Percentiles rank a stretch among this genome's conserved stretches.
Conservation (phyloP, 2,113 vertebrate species). For the Crotalus viridis region DNA sequence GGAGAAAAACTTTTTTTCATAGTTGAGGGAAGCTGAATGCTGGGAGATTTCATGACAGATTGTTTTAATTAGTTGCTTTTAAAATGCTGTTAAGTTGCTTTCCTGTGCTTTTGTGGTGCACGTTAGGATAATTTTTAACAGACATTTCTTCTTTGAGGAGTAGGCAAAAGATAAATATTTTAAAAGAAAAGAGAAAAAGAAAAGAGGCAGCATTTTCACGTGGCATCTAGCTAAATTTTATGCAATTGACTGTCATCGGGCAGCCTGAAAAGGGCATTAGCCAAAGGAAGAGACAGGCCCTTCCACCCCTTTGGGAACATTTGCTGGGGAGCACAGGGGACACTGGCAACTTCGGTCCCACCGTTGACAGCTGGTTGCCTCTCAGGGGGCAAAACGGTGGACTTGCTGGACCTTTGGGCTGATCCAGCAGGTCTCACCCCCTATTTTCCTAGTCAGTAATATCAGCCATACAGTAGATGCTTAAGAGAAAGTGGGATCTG, state of each 20-base stretch:
- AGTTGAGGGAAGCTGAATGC: background rate
- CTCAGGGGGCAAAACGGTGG: background rate
- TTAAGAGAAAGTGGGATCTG: background rate
- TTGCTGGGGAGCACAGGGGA: background rate
- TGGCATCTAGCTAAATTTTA: background rate
- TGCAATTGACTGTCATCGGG: background rate
- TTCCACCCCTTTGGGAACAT: background rate
- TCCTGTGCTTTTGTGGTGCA: background rate
- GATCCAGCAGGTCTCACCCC: background rate
- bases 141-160: background rate
- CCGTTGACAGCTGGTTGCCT: background rate
- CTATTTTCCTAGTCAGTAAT: background rate
- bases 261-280: background rate
- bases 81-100: background rate
- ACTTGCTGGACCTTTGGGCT: background rate
- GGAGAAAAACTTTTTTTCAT: background rate
- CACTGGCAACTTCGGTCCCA: background rate
- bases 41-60: background rate
- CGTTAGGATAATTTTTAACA: background rate
- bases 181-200: background rate
- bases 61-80: background rate
- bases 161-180: background rate
- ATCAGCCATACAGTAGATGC: background rate
- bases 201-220: background rate
- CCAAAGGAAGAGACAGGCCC: background rate